phyloP scores from a whole-genome alignment of 2,113 vertebrate genomes.

The Callopanchax toddi region DNA sequence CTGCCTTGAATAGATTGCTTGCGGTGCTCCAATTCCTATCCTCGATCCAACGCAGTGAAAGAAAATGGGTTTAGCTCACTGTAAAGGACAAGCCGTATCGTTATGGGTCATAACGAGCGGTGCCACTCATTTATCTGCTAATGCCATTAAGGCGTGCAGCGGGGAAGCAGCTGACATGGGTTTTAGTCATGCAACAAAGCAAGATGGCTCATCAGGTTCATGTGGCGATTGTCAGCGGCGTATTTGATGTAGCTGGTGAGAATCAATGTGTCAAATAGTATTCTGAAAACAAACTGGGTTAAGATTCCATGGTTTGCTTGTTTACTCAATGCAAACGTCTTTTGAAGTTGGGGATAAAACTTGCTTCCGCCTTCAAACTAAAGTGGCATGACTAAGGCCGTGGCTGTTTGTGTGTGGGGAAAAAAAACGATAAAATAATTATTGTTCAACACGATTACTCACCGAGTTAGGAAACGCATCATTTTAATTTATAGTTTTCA shows the following conservation, averaged over 20 bases:
- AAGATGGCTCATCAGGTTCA: slow-evolving; percentile 38
- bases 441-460: too few relatives aligned
- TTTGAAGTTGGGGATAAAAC: too few relatives aligned
- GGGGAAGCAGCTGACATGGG: slow-evolving; percentile 64
- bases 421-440: too few relatives aligned
- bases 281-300: slow-evolving; percentile 45
- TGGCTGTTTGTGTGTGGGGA: not conserved
- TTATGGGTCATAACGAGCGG: slow-evolving; percentile 72
- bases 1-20: slow-evolving; percentile 82
- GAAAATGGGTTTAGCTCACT: slow-evolving; percentile 73
- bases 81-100: slow-evolving; percentile 65
- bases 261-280: slow-evolving; percentile 40
- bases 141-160: slow-evolving; percentile 68
- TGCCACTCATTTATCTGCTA: slow-evolving; percentile 74
- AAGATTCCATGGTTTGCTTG: slow-evolving; percentile 28
- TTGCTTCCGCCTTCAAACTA: not conserved
- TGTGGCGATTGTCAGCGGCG: slow-evolving; percentile 44
- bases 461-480: too few relatives aligned
- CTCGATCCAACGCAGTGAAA: slow-evolving; percentile 36
- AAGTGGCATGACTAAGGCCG: not conserved
- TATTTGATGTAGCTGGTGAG: slow-evolving; percentile 55
- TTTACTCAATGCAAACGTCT: too few relatives aligned
- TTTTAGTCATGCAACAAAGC: slow-evolving; percentile 65
- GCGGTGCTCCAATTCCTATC: slow-evolving; percentile 73
- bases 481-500: too few relatives aligned